Evolutionary conservation across 2,888 invertebrate species (phyloP), one percentile per base, ranked within the genome.

Genomic region (Idaea biselata): DNA sequence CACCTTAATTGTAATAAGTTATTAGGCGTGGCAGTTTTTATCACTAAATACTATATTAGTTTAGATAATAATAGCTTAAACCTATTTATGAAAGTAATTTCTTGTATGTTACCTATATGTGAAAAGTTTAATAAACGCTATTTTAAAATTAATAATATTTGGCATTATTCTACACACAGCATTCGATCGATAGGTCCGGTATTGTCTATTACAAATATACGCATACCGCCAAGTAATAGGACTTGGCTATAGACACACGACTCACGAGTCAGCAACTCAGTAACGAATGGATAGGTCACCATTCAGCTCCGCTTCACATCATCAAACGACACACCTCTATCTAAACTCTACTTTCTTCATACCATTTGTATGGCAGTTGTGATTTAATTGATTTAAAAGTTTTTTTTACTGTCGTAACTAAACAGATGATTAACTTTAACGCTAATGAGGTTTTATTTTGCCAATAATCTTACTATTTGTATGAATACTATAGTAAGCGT

Each of bases 51-150:
- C 78, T 44, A 82, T 82, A 74, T 80, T 81, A 88, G 83, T 71
- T 66, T 85, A 83, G 83, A 81, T 88, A 87, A 85, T 83, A 87
- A 84, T 89, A 87, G 86, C 86, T 80, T 81, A 79, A 79, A 78
- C 83, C 57, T 87, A 89, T 89, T 89, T 89, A 90, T 90, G 76
- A 87, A 77, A 82, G 80, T 82, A 83, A 73, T 68, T 79, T 84
- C 83, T 87, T 91, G 90, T 91, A 91, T 91, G 89, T 91, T 89
- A 91, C 87, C 87, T 90, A 83, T 88, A 89, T 90, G 91, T 91
- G 84, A 89, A 90, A 84, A 77, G 82, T 89, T 90, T 86, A 91
- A 91, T 91, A 91, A 91, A 91, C 78, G 89, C 89, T 89, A 87
- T 89, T 62, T 83, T 88, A 87, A 87, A 86, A 84, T 85, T 84